Evolutionary conservation across 2,113 vertebrate genomes (phyloP).

Genomic region (Callaeas wilsoni): DNA sequence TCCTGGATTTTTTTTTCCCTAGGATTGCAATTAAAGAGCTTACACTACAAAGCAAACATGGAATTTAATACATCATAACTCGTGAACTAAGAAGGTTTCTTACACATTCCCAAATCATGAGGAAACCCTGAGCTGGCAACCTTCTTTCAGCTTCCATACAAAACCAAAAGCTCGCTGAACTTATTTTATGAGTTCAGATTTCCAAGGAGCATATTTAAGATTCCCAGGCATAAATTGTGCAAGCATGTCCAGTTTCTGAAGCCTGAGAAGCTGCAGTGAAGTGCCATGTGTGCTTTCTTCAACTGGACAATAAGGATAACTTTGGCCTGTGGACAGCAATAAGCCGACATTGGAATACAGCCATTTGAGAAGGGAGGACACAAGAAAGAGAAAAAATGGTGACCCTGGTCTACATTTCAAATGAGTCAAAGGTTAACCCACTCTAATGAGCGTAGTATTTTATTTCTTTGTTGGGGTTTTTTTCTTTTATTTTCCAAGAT

Average conservation of each 20-base stretch:
- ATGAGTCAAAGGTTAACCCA: neutral
- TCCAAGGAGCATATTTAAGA: neutral
- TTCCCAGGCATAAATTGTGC: neutral
- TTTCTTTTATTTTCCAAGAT: neutral
- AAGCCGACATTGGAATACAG: neutral
- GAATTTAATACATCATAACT: neutral
- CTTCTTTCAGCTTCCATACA: neutral
- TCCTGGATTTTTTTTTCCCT: neutral
- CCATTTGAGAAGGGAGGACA: neutral
- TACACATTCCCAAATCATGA: neutral
- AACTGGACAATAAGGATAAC: neutral
- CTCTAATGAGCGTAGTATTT: neutral
- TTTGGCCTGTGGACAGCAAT: neutral
- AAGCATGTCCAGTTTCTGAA: neutral
- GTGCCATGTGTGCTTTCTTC: neutral
- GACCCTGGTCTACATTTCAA: neutral
- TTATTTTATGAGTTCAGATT: neutral
- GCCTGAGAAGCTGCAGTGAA: neutral
- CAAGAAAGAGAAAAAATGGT: neutral
- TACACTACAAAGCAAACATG: neutral
- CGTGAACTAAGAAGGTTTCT: neutral
- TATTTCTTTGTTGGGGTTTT: rapidly evolving
- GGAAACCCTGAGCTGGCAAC: neutral
- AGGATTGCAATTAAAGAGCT: neutral
- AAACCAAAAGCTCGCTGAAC: neutral